Base-by-base conservation (phyloP, 2,113 vertebrate genomes). In the Scomber colias region DNA sequence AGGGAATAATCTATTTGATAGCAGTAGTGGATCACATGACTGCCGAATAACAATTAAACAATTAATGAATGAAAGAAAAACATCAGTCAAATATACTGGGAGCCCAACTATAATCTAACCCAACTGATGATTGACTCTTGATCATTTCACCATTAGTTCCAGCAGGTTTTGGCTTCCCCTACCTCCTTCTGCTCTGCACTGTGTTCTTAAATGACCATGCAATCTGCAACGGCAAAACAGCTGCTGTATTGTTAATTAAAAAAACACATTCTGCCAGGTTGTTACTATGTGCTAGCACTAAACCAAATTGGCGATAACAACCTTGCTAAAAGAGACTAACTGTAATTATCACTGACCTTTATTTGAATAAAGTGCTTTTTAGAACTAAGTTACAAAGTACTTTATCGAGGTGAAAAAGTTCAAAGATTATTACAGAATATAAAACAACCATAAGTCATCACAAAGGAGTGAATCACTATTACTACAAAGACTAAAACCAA, bases 81-180 rank as follows among this genome's bases (percentile, higher is more conserved):
- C 59, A 75, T 48, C 57, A 66, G n/a, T 61, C n/a, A 61, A 14
- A 50, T 62, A 62, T n/a, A 46, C 40, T 76, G 77, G 49, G 67
- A 71, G 65, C 24, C 56, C 31, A 46, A 57, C 54, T 68, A 61
- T 30, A 54, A 59, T 30, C 24, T 44, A 60, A 71, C 71, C 50
- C 65, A 62, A 46, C 71, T 80, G 71, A 71, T 84, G 82, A 76
- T 80, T 76, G 66, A 71, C 56, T 76, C 71, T n/a, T 55, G 78
- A 81, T 78, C 70, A 69, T 74, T 69, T 45, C 30, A 50, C 19
- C 19, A 24, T 53, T 78, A 54, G 65, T 74, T 82, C 54, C 66
- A 67, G 66, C 50, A 62, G 71, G 35, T 71, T 71, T 66, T 80
- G 61, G 59, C 65, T 15, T 53, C 13, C 63, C 51, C 5, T 56